Percentiles rank a stretch among this genome's conserved stretches.
These are phyloP conservation scores for Oscheius sp. DNA, from an alignment of 2,888 invertebrate species.

Conservation along the genomic window DNA sequence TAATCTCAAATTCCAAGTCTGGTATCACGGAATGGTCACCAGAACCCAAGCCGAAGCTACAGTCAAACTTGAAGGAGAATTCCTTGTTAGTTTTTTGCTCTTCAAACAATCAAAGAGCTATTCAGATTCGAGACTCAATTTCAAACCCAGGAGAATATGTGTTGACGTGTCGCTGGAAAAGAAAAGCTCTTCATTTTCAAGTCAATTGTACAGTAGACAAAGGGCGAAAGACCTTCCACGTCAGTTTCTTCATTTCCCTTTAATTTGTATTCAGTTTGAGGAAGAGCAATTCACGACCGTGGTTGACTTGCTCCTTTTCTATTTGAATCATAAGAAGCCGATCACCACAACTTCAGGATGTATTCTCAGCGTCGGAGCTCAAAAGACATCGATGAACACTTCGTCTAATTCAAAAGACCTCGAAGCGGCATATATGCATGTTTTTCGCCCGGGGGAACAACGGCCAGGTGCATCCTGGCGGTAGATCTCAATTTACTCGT, in stretches of 20 bases:
- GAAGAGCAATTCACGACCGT: conserved; percentile 26
- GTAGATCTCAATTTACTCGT: not conserved
- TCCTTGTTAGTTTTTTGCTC: conserved; percentile 1
- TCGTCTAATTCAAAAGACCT: conserved; percentile 11
- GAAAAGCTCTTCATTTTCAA: conserved; percentile 40
- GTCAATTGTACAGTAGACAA: conserved; percentile 34
- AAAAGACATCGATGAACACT: not conserved
- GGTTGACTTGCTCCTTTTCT: conserved; percentile 22
- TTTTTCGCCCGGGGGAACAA: conserved; percentile 27
- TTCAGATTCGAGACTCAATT: conserved; percentile 40
- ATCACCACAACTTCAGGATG: conserved; percentile 22
- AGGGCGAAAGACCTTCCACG: conserved; percentile 33
- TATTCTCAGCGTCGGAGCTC: not conserved
- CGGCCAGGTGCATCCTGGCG: not conserved
- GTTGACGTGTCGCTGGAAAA: conserved; percentile 38
- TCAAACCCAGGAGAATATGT: conserved; percentile 32
- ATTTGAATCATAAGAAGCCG: conserved; percentile 23
- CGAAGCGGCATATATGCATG: conserved; percentile 31
- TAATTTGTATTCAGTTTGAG: conserved; percentile 24
- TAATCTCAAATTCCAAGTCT: not conserved
- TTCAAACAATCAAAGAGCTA: not conserved
- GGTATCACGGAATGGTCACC: conserved; percentile 31
- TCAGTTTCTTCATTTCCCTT: conserved; percentile 1
- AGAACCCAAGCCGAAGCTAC: conserved; percentile 20
- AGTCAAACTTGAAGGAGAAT: conserved; percentile 25